Conservation (phyloP, 1,140 invertebrate species). For the Bombus sylvicola region DNA sequence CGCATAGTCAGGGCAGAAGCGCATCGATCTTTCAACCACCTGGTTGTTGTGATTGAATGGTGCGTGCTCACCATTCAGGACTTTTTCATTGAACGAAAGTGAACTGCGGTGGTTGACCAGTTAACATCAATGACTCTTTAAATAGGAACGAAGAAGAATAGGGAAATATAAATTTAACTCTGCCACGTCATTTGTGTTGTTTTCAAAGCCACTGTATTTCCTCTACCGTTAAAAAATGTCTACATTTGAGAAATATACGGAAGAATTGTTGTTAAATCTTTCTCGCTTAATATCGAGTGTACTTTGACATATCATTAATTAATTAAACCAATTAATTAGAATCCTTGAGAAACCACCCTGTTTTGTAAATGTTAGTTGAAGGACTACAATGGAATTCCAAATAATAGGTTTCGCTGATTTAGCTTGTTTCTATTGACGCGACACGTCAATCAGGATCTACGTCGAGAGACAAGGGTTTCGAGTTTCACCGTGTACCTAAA, state of each 20-base stretch:
- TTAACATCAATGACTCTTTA: no score
- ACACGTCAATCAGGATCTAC: background rate
- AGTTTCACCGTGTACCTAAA: background rate
- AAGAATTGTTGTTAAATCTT: no score
- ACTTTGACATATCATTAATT: no score
- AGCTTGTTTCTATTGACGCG: background rate
- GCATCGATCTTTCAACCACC: constrained; percentile 62
- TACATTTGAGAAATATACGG: no score
- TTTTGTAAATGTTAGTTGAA: background rate
- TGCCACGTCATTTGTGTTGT: no score
- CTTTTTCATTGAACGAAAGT: constrained; percentile 1
- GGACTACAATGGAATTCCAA: background rate
- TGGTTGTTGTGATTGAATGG: constrained; percentile 47
- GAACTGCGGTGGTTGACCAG: background rate
- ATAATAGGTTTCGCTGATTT: background rate
- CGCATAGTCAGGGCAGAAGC: constrained; percentile 27
- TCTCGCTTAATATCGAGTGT: no score
- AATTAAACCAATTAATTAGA: no score
- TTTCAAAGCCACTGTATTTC: no score
- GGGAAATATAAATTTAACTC: background rate
- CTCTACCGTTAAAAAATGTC: no score
- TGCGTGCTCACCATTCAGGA: constrained; percentile 39
- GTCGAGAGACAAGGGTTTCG: background rate
- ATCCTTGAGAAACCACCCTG: no score
- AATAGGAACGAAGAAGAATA: background rate